Evolutionary conservation across 2,113 vertebrate genomes (phyloP).

Genomic region (Toxotes jaculatrix): DNA sequence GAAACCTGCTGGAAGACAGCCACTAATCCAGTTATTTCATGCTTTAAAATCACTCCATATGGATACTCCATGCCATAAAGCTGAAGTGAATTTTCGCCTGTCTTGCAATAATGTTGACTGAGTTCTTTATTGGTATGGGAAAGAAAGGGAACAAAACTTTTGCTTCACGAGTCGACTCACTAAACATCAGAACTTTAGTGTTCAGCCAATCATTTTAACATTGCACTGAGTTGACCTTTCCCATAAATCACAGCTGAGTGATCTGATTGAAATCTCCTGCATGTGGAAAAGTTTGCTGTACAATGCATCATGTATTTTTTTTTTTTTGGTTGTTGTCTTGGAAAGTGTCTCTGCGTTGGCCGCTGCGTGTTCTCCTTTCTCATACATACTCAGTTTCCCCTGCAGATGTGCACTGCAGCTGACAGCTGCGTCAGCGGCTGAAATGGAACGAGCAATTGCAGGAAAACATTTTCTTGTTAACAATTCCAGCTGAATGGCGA

Average conservation of each 20-base stretch:
- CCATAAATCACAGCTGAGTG: slow-evolving; percentile 46
- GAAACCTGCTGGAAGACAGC: slow-evolving; percentile 2
- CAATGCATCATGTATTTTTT: not conserved
- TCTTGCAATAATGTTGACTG: slow-evolving; percentile 14
- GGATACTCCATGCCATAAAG: slow-evolving; percentile 23
- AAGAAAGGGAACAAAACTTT: slow-evolving; percentile 26
- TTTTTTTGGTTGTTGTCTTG: not conserved
- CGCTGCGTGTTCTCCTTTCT: slow-evolving; percentile 11
- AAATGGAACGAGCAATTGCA: slow-evolving; percentile 65
- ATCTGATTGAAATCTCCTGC: slow-evolving; percentile 32
- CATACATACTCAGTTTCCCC: slow-evolving; percentile 18
- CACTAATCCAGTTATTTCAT: slow-evolving; percentile 32
- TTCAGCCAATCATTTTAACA: slow-evolving; percentile 43
- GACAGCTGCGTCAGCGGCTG: slow-evolving; percentile 79
- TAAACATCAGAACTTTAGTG: slow-evolving; percentile 37
- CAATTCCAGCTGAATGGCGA: slow-evolving; percentile 65
- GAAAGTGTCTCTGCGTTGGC: not conserved
- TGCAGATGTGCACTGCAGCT: slow-evolving; percentile 83
- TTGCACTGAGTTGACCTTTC: slow-evolving; percentile 21
- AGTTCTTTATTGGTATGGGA: slow-evolving; percentile 11
- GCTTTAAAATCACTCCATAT: slow-evolving; percentile 23
- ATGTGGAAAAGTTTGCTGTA: slow-evolving; percentile 38
- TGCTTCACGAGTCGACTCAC: not conserved
- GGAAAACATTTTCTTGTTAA: slow-evolving; percentile 68
- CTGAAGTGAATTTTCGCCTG: slow-evolving; percentile 8